Evolutionary conservation across 2,888 invertebrate genomes (phyloP).

Genomic region (Caenorhabditis japonica): DNA sequence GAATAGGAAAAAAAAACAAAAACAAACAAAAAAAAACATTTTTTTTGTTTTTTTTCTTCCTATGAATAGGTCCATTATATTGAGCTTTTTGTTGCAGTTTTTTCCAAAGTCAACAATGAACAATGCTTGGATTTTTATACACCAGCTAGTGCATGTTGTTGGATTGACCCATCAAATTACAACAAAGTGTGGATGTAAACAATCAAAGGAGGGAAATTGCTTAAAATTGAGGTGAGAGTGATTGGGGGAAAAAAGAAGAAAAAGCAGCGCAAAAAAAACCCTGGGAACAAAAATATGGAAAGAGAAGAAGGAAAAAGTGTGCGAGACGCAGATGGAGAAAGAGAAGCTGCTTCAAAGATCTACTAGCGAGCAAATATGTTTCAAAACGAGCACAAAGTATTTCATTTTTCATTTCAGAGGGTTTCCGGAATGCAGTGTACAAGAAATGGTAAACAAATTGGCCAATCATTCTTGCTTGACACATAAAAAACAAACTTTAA

Average conservation of each 20-base stretch:
- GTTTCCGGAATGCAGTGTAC: conserved; percentile 63
- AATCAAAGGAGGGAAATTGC: conserved; percentile 54
- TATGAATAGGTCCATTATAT: background rate
- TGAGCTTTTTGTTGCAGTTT: conserved; percentile 25
- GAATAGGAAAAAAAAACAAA: no score
- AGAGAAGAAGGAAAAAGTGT: conserved; percentile 2
- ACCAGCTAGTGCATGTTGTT: conserved; percentile 64
- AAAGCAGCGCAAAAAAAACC: conserved; percentile 7
- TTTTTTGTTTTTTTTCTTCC: no score
- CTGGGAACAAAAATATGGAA: conserved; percentile 1
- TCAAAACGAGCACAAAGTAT: conserved; percentile 7
- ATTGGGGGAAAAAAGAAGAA: conserved; percentile 4
- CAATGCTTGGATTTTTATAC: conserved; percentile 63
- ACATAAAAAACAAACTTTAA: conserved; percentile 15
- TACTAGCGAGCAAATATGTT: conserved; percentile 33
- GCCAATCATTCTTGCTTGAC: conserved; percentile 52
- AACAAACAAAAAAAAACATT: no score
- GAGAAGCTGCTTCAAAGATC: conserved; percentile 41
- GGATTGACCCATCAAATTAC: conserved; percentile 59
- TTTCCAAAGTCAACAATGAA: conserved; percentile 54
- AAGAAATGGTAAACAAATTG: conserved; percentile 57
- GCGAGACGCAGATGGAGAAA: conserved; percentile 19
- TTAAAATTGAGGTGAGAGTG: conserved; percentile 57
- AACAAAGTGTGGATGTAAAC: conserved; percentile 55
- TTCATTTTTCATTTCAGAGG: no score